Base-by-base conservation (phyloP, 2,888 invertebrate genomes). In the Amiota mariae region DNA sequence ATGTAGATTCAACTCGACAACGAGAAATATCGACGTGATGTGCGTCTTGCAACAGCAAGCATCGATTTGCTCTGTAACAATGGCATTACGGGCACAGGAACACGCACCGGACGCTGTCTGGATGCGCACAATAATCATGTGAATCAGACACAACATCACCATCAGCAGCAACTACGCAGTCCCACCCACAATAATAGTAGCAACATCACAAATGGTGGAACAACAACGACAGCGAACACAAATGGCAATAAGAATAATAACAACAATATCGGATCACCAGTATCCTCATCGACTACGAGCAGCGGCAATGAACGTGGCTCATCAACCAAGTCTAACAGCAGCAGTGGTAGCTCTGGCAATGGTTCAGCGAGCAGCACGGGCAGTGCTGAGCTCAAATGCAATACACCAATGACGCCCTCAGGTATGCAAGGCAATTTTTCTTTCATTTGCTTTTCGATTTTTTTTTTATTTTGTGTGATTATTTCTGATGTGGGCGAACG, bases 21-120 rank as follows among this genome's bases (percentile, higher is more conserved):
- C 87, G 90, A 90, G 81, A 90, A 90, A 87, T 86, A 88, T 84
- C 89, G 90, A 84, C 89, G 90, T 76, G 90, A 90, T 82, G 90
- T 80, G 88, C 85, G 88, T 74, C 81, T 87, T 74, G 81, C 85
- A 73, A 74, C 84, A 74, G 86, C 88, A 48, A 88, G 88, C 66
- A 80, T 90, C 76, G 90, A 90, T 80, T 78, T 90, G 76, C 88
- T 90, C 54, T 90, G 89, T 36, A 24, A 54, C 80, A 88, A 87
- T 74, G 59, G 59, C 2, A 20, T 11, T 1, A 68, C 68, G 64
- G 82, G 79, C 70, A 80, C 64, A 47, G 73, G n/a, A 11, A 49
- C 49, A 13, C 76, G 80, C 74, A 75, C 76, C 20, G 78, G 85
- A n/a, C 86, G 87, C 71, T 87, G 86, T 73, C 78, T 85, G 48